These are phyloP conservation scores for Micronycteris hirsuta DNA, from an alignment of 2,113 vertebrate species.

Conservation along the genomic window DNA sequence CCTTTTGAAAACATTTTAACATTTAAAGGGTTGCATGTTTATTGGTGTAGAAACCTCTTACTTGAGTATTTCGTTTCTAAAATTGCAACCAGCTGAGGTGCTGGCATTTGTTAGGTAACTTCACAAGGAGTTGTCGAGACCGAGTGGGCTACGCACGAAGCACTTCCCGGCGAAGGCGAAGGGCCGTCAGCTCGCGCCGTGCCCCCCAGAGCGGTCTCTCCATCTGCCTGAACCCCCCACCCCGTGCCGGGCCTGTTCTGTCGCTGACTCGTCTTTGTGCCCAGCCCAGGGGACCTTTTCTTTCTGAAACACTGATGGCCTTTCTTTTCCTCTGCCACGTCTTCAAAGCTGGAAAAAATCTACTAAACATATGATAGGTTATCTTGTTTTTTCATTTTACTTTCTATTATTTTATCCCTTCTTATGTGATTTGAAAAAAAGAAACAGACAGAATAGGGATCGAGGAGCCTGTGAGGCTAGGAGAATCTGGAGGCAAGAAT, in stretches of 20 bases:
- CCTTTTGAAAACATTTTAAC: background rate
- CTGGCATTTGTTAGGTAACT: background rate
- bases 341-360: background rate
- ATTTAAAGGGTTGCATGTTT: background rate
- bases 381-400: background rate
- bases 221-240: background rate
- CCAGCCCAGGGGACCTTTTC: background rate
- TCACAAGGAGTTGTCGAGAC: background rate
- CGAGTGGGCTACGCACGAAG: background rate
- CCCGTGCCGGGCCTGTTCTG: background rate
- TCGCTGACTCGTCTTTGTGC: background rate
- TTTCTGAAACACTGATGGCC: background rate
- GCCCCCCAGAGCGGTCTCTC: background rate
- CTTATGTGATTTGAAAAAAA: background rate
- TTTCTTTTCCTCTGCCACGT: background rate
- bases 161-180: accelerated
- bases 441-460: background rate
- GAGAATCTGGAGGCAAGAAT: background rate
- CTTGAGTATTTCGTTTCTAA: background rate
- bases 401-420: background rate
- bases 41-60: background rate
- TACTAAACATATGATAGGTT: background rate
- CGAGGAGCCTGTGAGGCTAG: background rate
- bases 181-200: accelerated
- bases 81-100: background rate